phyloP scores from a whole-genome alignment of 2,113 vertebrate species.

The Sylvicapra grimmia region DNA sequence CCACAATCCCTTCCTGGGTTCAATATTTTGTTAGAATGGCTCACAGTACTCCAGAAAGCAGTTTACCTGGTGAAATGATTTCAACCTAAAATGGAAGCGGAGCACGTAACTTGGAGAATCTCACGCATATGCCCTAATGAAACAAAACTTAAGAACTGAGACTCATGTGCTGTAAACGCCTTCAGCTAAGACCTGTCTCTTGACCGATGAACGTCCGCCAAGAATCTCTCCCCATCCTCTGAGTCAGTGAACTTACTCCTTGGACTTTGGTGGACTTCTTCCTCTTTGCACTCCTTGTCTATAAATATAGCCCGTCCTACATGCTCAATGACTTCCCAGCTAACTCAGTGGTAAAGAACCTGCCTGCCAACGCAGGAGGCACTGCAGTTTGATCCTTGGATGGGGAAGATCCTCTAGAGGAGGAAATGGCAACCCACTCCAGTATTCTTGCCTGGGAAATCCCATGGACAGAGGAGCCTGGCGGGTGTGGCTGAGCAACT shows the following conservation, averaged over 20 bases:
- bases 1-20: not conserved
- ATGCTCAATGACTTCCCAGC: not conserved
- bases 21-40: not conserved
- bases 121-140: not conserved
- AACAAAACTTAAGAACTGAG: not conserved
- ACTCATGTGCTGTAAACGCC: not conserved
- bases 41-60: not conserved
- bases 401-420: not conserved
- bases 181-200: not conserved
- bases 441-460: not conserved
- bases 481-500: not conserved
- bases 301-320: no score
- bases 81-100: not conserved
- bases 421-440: not conserved
- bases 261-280: not conserved
- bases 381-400: not conserved
- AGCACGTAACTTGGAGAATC: not conserved
- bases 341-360: not conserved
- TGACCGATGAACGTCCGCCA: not conserved
- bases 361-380: not conserved
- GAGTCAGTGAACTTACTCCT: not conserved
- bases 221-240: not conserved
- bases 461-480: not conserved
- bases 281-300: not conserved
- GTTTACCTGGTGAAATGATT: not conserved